Conservation (phyloP, 2,797 vertebrate species). For the Anguilla megastoma region DNA sequence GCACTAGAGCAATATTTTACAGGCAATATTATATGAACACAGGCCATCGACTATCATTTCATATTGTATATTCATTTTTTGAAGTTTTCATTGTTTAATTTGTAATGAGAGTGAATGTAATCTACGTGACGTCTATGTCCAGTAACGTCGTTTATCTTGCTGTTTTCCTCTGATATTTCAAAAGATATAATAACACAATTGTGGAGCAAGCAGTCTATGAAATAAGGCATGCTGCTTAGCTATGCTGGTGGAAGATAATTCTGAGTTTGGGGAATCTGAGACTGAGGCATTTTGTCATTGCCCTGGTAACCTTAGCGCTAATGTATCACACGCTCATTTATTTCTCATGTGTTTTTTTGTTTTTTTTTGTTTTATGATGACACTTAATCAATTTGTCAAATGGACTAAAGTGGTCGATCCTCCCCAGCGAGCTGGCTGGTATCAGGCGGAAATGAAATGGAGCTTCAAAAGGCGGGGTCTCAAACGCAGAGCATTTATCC, state of each 20-base stretch:
- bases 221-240: background rate
- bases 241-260: background rate
- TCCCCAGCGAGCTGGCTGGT: background rate
- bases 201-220: background rate
- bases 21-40: background rate
- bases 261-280: background rate
- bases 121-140: background rate
- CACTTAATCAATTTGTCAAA: background rate
- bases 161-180: background rate
- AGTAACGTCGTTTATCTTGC: background rate
- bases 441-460: background rate
- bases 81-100: background rate
- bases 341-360: background rate
- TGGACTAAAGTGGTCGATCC: background rate
- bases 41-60: background rate
- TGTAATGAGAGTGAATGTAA: background rate
- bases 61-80: background rate
- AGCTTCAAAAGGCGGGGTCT: background rate
- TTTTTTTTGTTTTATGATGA: slow-evolving; percentile 37
- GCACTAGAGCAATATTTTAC: background rate
- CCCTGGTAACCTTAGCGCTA: background rate
- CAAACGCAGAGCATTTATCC: background rate
- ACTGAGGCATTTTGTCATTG: background rate
- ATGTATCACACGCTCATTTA: background rate
- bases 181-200: background rate